phyloP scores from a whole-genome alignment of 2,113 vertebrate species.

The Oreochromis tanganicae region DNA sequence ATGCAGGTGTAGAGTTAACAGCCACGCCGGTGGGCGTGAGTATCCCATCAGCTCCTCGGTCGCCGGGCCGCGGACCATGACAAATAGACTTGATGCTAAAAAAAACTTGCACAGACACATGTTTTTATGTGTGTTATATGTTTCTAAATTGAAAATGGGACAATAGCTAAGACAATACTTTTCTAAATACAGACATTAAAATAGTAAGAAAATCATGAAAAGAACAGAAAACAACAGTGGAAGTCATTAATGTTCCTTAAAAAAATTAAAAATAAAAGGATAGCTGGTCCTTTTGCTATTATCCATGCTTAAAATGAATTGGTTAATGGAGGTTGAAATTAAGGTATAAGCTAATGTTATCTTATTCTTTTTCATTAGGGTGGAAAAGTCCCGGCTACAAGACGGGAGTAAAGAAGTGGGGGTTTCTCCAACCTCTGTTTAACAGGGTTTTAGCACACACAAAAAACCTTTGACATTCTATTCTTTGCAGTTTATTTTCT shows the following conservation, averaged over 20 bases:
- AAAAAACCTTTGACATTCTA: neutral
- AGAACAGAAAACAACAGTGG: neutral
- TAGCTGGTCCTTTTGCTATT: neutral
- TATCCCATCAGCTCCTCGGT: too few relatives aligned
- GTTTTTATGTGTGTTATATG: neutral
- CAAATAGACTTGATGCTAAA: neutral
- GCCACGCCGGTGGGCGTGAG: too few relatives aligned
- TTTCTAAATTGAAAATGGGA: neutral
- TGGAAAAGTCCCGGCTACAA: neutral
- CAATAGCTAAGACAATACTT: neutral
- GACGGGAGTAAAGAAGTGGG: neutral
- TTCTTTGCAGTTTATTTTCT: neutral
- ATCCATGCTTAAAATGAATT: neutral
- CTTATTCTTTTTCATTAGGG: neutral
- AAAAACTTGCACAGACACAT: neutral
- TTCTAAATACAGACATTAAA: neutral
- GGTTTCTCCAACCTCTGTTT: neutral
- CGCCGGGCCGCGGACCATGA: too few relatives aligned
- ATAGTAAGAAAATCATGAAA: neutral
- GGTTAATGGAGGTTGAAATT: neutral
- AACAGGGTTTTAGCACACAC: neutral
- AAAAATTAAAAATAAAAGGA: neutral
- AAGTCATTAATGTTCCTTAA: neutral
- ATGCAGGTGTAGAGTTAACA: too few relatives aligned
- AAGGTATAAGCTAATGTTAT: neutral